These are phyloP conservation scores for Watsonalla binaria DNA, from an alignment of 2,888 invertebrate species.

Conservation along the genomic window DNA sequence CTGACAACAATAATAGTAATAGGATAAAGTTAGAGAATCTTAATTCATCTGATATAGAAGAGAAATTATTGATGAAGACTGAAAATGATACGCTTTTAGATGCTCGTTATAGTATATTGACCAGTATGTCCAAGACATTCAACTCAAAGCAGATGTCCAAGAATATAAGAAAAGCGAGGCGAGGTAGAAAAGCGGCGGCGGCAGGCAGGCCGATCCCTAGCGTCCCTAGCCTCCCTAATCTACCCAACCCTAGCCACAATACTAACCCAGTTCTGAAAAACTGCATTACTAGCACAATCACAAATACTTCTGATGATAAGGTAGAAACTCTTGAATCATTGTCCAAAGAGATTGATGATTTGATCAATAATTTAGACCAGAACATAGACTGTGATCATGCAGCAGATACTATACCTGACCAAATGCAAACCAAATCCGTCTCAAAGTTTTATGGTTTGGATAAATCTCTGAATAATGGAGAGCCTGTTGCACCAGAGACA, in stretches of 20 bases:
- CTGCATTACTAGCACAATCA: constrained; percentile 33
- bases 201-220: constrained; percentile 27
- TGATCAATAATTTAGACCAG: constrained; percentile 66
- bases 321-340: constrained; percentile 65
- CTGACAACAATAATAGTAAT: constrained; percentile 78
- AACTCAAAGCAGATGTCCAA: constrained; percentile 71
- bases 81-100: constrained; percentile 76
- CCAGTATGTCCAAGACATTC: constrained; percentile 76
- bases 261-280: constrained; percentile 25
- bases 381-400: constrained; percentile 59
- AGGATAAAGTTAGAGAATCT: constrained; percentile 68
- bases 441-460: constrained; percentile 60
- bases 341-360: constrained; percentile 69
- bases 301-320: constrained; percentile 49
- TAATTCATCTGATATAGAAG: constrained; percentile 75
- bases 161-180: constrained; percentile 68
- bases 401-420: constrained; percentile 29
- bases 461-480: constrained; percentile 55
- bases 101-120: constrained; percentile 73
- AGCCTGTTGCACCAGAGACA: constrained; percentile 46
- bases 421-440: constrained; percentile 51
- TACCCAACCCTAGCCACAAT: constrained; percentile 20
- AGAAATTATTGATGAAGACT: constrained; percentile 80
- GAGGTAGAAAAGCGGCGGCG: constrained; percentile 64
- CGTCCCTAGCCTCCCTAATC: constrained; percentile 30